Conservation (phyloP, 1,140 invertebrate genomes). For the Idris sp. region DNA sequence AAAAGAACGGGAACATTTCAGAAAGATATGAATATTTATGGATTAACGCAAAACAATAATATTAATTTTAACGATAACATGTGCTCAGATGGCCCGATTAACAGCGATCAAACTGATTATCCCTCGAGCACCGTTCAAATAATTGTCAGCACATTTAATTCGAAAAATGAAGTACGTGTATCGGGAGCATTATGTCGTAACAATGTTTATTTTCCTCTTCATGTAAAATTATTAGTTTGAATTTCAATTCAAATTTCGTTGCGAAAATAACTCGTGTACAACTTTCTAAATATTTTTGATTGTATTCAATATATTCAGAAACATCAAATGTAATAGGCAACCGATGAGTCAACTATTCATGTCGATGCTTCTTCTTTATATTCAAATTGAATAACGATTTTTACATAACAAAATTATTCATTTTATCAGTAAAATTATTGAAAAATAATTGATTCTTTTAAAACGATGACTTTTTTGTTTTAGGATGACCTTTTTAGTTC, state of each 20-base stretch:
- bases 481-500: conserved; percentile 15
- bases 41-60: conserved; percentile 31
- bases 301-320: conserved; percentile 32
- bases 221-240: too few species aligned
- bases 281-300: conserved; percentile 45
- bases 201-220: too few species aligned
- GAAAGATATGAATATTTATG: conserved; percentile 66
- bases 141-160: conserved; percentile 61
- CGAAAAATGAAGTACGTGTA: conserved; percentile 43
- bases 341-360: conserved; percentile 39
- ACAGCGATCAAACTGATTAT: conserved; percentile 53
- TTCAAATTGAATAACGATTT: too few species aligned
- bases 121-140: conserved; percentile 68
- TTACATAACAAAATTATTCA: too few species aligned
- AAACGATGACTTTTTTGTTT: conserved; percentile 5
- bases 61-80: conserved; percentile 43
- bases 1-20: conserved; percentile 68
- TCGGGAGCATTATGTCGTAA: too few species aligned
- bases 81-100: conserved; percentile 26
- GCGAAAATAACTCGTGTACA: neutral
- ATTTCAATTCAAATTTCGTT: too few species aligned
- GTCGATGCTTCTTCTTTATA: too few species aligned
- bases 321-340: conserved; percentile 24
- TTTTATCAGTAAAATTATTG: too few species aligned
- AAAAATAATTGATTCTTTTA: too few species aligned